Evolutionary conservation across 2,888 invertebrate genomes (phyloP).

Genomic region (Chymomyza amoena): DNA sequence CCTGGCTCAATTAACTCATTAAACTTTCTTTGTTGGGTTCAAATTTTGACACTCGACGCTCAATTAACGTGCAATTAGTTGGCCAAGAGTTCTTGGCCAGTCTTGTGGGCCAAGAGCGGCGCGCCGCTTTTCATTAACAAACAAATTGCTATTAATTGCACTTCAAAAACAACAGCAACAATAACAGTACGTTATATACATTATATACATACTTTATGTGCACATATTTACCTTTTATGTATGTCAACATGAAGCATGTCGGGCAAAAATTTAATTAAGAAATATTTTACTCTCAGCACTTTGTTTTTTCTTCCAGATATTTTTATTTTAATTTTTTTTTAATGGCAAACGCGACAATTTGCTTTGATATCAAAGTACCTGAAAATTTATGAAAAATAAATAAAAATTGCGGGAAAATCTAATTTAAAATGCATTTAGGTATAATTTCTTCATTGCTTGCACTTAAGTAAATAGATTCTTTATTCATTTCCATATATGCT

Average conservation of each 20-base stretch:
- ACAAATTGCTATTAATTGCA: conserved; percentile 32
- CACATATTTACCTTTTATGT: background rate
- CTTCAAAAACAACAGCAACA: background rate
- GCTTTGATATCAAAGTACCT: background rate
- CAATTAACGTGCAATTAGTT: conserved; percentile 37
- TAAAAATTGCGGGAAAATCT: background rate
- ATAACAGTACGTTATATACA: no score
- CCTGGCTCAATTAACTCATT: conserved; percentile 41
- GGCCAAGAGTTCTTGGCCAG: conserved; percentile 7
- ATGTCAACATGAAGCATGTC: background rate
- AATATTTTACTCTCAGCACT: conserved; percentile 5
- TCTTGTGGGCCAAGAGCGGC: background rate
- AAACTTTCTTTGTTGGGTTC: conserved; percentile 11
- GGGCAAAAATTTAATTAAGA: conserved; percentile 42
- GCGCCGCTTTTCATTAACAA: conserved; percentile 18
- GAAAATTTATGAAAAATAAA: conserved; percentile 1
- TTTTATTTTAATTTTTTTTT: background rate
- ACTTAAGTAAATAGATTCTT: conserved; percentile 60
- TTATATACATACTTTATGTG: background rate
- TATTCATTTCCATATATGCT: conserved; percentile 40
- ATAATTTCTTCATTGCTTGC: conserved; percentile 32
- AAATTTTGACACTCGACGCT: conserved; percentile 7
- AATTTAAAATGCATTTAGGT: conserved; percentile 17
- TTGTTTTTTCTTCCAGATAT: conserved; percentile 3
- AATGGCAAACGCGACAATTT: background rate